Conservation (phyloP, 2,888 invertebrate genomes). For the Acronicta psi region DNA sequence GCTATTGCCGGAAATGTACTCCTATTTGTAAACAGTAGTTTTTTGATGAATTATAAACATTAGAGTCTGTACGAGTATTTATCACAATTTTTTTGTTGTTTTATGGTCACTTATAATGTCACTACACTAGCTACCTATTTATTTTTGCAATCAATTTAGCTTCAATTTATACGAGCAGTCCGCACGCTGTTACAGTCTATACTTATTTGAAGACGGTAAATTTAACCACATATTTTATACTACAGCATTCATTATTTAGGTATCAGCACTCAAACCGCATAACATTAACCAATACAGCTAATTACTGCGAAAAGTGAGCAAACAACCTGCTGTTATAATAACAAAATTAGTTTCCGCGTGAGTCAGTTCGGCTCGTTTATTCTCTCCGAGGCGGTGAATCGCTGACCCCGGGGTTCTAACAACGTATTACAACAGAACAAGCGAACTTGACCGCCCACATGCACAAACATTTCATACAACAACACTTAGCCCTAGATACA, state of each 20-base stretch:
- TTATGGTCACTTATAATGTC: conserved; percentile 24
- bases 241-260: conserved; percentile 57
- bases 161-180: conserved; percentile 41
- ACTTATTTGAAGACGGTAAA: conserved; percentile 55
- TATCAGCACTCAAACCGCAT: conserved; percentile 72
- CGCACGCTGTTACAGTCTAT: conserved; percentile 52
- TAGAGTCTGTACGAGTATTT: conserved; percentile 20
- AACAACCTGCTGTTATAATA: conserved; percentile 74
- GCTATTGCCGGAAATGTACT: conserved; percentile 33
- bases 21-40: conserved; percentile 23
- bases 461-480: conserved; percentile 65
- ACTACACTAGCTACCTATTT: conserved; percentile 7
- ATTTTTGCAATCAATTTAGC: conserved; percentile 7
- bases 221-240: conserved; percentile 58
- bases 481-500: conserved; percentile 58
- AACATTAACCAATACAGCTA: conserved; percentile 62
- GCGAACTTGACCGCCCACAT: conserved; percentile 85
- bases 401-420: conserved; percentile 77
- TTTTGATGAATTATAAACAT: conserved; percentile 32
- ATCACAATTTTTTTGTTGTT: conserved; percentile 27
- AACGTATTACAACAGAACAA: conserved; percentile 72
- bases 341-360: conserved; percentile 74
- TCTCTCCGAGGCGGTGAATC: conserved; percentile 70
- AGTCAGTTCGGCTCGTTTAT: conserved; percentile 75
- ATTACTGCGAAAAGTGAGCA: conserved; percentile 78